A percentile compares a stretch with the other conserved stretches of the same genome.
These are phyloP conservation scores for Thalpophila matura DNA, from an alignment of 2,888 invertebrate genomes.

Conservation along the genomic window DNA sequence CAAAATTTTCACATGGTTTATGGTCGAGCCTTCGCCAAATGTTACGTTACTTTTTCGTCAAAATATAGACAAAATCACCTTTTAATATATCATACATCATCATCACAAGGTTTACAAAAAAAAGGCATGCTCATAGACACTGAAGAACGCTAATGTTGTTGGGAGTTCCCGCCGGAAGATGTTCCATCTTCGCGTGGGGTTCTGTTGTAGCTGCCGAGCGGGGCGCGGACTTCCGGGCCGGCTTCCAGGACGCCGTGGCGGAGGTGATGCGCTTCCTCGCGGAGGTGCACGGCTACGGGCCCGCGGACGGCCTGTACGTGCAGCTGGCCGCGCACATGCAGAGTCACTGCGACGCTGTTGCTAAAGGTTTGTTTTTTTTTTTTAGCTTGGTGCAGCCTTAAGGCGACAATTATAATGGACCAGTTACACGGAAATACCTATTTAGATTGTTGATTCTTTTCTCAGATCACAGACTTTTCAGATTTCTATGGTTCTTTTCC, in stretches of 20 bases:
- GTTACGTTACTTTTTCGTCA: no score
- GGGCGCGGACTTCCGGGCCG: slow-evolving; percentile 92
- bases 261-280: slow-evolving; percentile 97
- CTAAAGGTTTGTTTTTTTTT: slow-evolving; percentile 84
- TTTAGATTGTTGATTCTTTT: no score
- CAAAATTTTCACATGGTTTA: slow-evolving; percentile 41
- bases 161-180: slow-evolving; percentile 78
- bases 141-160: slow-evolving; percentile 79
- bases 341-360: slow-evolving; percentile 93
- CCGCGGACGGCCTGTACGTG: slow-evolving; percentile 95
- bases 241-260: slow-evolving; percentile 97
- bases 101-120: slow-evolving; percentile 60
- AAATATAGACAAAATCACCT: neutral
- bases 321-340: slow-evolving; percentile 96
- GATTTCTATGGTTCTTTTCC: no score
- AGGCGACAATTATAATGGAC: no score
- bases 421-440: no score
- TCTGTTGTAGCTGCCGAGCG: slow-evolving; percentile 84
- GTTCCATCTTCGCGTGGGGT: slow-evolving; percentile 79
- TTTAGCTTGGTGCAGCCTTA: neutral
- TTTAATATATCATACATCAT: neutral
- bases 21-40: slow-evolving; percentile 25
- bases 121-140: slow-evolving; percentile 59
- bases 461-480: no score
- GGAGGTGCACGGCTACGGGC: slow-evolving; percentile 95